Conservation (phyloP, 1,140 invertebrate genomes). For the Charaxes varanes region DNA sequence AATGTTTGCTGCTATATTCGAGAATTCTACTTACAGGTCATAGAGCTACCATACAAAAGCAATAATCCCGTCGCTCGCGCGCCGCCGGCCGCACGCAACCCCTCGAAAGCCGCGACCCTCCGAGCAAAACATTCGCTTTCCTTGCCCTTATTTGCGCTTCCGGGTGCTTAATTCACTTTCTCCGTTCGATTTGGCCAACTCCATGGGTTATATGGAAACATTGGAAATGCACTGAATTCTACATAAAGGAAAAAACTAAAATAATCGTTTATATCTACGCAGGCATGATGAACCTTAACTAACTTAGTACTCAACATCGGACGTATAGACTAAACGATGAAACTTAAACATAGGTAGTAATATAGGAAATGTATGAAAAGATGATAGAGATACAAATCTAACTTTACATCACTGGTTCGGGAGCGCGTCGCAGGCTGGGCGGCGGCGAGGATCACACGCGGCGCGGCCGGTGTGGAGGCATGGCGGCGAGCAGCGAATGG, state of each 20-base stretch:
- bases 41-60: too few species aligned
- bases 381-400: background rate
- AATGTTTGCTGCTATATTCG: too few species aligned
- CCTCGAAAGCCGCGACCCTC: constrained; percentile 19
- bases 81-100: constrained; percentile 32
- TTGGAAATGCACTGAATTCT: background rate
- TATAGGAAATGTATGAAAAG: background rate
- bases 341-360: too few species aligned
- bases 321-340: too few species aligned
- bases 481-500: constrained; percentile 29
- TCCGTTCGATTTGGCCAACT: background rate
- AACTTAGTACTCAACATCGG: too few species aligned
- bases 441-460: constrained; percentile 14
- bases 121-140: constrained; percentile 41
- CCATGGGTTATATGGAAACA: background rate
- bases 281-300: too few species aligned
- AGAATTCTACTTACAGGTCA: too few species aligned
- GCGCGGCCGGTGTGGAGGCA: constrained; percentile 26
- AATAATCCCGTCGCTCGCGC: constrained; percentile 22
- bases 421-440: background rate
- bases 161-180: constrained; percentile 13
- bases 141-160: constrained; percentile 33
- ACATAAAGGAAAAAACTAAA: background rate
- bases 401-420: constrained; percentile 4
- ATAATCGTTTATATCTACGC: background rate